Percentiles rank a stretch among this genome's conserved stretches.
Conservation (phyloP, 2,888 invertebrate genomes). For the Nemurella pictetii region DNA sequence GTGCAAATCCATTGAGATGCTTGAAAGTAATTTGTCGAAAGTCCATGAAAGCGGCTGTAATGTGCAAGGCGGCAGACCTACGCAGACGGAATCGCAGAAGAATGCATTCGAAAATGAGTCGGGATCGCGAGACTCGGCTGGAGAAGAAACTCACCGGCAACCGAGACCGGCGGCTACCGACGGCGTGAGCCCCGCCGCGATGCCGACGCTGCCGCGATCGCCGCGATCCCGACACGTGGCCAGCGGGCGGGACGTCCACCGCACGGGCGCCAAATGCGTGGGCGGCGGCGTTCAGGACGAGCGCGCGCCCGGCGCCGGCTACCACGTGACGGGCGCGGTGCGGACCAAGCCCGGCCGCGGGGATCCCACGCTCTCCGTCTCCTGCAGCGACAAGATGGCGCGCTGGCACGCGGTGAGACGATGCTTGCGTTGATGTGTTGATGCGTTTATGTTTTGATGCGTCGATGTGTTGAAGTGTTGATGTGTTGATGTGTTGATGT, state of each 20-base stretch:
- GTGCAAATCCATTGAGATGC: no score
- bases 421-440: no score
- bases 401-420: constrained; percentile 88
- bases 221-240: neutral
- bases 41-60: no score
- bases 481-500: no score
- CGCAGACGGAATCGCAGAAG: neutral
- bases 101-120: neutral
- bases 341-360: constrained; percentile 89
- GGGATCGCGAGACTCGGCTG: neutral
- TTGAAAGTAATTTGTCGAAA: no score
- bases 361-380: constrained; percentile 83
- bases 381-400: constrained; percentile 93
- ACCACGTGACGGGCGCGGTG: constrained; percentile 71
- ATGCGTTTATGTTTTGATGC: no score
- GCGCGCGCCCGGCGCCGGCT: constrained; percentile 59
- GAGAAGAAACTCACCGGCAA: constrained; percentile 24
- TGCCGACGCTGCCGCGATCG: neutral
- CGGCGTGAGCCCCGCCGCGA: neutral
- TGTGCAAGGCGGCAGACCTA: no score
- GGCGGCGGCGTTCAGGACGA: constrained; percentile 62
- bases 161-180: constrained; percentile 43
- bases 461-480: neutral
- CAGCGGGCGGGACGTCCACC: constrained; percentile 58
- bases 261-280: constrained; percentile 91